phyloP scores from a whole-genome alignment of 1,140 invertebrate species.

The Wasmannia auropunctata region DNA sequence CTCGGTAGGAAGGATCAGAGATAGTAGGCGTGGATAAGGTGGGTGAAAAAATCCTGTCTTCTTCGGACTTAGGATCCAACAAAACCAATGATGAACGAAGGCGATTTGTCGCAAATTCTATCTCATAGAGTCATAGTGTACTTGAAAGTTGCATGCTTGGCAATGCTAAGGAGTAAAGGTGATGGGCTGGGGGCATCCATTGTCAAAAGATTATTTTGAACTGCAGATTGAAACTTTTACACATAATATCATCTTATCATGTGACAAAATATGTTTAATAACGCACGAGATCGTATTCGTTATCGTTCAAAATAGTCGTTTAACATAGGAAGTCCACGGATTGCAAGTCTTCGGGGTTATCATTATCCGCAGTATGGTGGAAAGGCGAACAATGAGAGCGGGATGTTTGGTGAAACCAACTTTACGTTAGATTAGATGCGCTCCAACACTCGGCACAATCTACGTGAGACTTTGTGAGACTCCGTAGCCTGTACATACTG shows the following conservation, averaged over 20 bases:
- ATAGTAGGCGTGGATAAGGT: conserved; percentile 81
- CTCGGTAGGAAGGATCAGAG: conserved; percentile 69
- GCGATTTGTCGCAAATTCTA: conserved; percentile 65
- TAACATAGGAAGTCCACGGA: conserved; percentile 56
- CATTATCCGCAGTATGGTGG: conserved; percentile 50
- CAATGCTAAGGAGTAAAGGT: conserved; percentile 82
- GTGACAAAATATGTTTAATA: not conserved
- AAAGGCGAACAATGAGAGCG: conserved; percentile 47
- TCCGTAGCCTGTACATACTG: conserved; percentile 43
- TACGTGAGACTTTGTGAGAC: conserved; percentile 38
- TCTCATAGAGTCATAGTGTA: conserved; percentile 75
- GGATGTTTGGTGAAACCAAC: conserved; percentile 57
- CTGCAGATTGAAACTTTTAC: conserved; percentile 7
- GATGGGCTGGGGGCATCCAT: conserved; percentile 79
- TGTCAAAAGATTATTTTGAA: conserved; percentile 70
- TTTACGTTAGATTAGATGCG: conserved; percentile 54
- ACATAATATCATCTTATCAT: conserved; percentile 5
- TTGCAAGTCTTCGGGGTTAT: conserved; percentile 70
- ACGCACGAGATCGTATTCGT: not conserved
- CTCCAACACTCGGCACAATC: conserved; percentile 37
- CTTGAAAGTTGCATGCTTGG: conserved; percentile 82
- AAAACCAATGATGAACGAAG: conserved; percentile 60
- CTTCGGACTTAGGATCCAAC: conserved; percentile 71
- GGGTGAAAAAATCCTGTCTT: conserved; percentile 82
- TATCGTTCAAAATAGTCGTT: conserved; percentile 61